phyloP scores from a whole-genome alignment of 2,888 invertebrate species.

The Lasioglossum oenotherae region DNA sequence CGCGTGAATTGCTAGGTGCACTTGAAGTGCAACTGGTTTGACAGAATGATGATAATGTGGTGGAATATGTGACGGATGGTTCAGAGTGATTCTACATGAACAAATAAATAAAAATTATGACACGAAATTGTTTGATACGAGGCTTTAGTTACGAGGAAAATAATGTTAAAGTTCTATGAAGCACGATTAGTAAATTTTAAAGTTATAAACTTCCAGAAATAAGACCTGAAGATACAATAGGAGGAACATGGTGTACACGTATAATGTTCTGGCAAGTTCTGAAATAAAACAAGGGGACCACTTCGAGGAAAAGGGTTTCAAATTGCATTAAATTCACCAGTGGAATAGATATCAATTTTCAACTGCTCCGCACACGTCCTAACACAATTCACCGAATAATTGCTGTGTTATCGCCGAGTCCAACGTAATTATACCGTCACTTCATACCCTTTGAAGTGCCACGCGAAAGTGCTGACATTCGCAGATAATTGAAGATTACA shows the following conservation, averaged over 20 bases:
- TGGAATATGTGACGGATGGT: neutral
- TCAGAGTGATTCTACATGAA: neutral
- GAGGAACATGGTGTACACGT: neutral
- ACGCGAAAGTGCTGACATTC: constrained; percentile 7
- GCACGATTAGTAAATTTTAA: neutral
- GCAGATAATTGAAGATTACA: constrained; percentile 10
- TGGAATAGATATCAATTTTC: neutral
- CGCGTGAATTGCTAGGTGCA: neutral
- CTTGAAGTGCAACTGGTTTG: neutral
- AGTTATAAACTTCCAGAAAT: neutral
- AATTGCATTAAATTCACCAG: neutral
- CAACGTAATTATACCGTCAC: neutral
- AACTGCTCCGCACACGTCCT: neutral
- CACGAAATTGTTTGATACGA: neutral
- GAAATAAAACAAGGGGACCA: neutral
- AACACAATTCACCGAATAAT: neutral
- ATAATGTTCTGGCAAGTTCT: neutral
- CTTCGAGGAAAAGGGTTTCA: neutral
- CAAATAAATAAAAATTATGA: neutral
- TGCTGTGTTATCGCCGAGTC: neutral
- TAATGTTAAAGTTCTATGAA: neutral
- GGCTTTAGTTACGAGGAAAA: neutral
- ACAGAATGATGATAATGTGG: neutral
- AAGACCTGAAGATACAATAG: neutral
- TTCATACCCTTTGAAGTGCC: constrained; percentile 1